phyloP scores from a whole-genome alignment of 2,888 invertebrate genomes.

The Terebella lapidaria region DNA sequence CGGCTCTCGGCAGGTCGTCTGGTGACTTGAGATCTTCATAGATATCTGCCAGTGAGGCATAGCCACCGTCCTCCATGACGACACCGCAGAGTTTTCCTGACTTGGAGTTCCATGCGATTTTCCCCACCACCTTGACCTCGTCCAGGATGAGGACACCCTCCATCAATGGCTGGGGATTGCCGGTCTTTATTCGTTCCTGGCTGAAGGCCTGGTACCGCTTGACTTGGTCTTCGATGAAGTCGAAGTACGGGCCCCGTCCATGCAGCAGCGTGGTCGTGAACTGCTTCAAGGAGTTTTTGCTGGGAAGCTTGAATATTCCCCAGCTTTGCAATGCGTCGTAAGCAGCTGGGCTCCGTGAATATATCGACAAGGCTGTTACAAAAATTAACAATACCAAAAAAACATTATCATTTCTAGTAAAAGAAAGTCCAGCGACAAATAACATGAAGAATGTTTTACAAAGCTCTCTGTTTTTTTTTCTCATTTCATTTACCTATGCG shows the following conservation, averaged over 20 bases:
- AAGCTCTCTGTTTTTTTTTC: too few species aligned
- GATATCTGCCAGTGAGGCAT: too few species aligned
- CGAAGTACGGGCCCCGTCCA: neutral
- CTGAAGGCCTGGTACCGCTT: neutral
- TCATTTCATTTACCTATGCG: too few species aligned
- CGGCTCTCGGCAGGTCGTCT: too few species aligned
- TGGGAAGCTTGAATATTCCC: constrained; percentile 5
- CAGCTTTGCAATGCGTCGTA: constrained; percentile 4
- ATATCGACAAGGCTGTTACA: neutral
- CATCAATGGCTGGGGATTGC: neutral
- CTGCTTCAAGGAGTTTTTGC: neutral
- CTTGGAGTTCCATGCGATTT: constrained; percentile 7
- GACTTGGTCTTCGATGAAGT: constrained; percentile 1
- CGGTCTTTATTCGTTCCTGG: neutral
- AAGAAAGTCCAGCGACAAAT: too few species aligned
- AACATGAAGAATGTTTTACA: too few species aligned
- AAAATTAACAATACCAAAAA: too few species aligned
- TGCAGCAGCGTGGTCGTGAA: constrained; percentile 2
- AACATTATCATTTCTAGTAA: too few species aligned
- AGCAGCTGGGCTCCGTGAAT: constrained; percentile 2
- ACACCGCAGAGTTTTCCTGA: too few species aligned
- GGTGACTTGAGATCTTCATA: too few species aligned
- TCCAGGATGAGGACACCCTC: constrained; percentile 7
- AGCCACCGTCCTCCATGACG: neutral
- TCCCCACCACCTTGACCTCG: constrained; percentile 7